Base-by-base conservation (phyloP, 2,797 vertebrate genomes). In the Iguana delicatissima region DNA sequence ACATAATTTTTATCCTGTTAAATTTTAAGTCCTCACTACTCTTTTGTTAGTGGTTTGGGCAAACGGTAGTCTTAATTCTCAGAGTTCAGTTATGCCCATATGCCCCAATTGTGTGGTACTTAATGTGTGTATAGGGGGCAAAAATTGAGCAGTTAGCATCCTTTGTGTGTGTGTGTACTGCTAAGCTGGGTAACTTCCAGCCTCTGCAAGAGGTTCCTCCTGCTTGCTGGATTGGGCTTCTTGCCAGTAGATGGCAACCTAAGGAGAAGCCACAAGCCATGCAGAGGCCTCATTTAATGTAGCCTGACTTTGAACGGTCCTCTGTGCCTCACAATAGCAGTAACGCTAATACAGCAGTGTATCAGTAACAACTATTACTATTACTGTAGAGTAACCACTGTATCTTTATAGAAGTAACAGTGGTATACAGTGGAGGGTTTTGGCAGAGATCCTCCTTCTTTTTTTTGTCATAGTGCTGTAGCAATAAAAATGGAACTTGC, bases 21-120 rank as follows among this genome's bases (percentile, higher is more conserved):
- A 50, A 57, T 38, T n/a, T 85, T 52, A 73, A 55, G 62, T 89
- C 57, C 55, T 93, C 88, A 88, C 42, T 92, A 89, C 84, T 91
- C 89, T 91, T 79, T 76, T 83, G 57, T 2, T 74, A 90, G 73
- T 52, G 88, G 64, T 32, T 85, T 74, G 32, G 80, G 18, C 80
- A 79, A 73, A 67, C 85, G 64, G 4, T 81, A 62, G 64, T 35
- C 32, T 86, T 83, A 59, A 50, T 26, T 76, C 73, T 76, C 86
- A 24, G 80, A 85, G 42, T 35, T 67, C 6, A 91, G 77, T 81
- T 87, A 0, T 62, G 59, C 59, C 20, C 20, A 62, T 62, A 62
- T 22, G 59, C 59, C 57, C 72, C 8, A 92, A 80, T 81, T 87
- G 0, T 85, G 32, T 73, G 83, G 86, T 84, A 90, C 80, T 64